Evolutionary conservation across 2,888 invertebrate species (phyloP).

Genomic region (Seira ritae): DNA sequence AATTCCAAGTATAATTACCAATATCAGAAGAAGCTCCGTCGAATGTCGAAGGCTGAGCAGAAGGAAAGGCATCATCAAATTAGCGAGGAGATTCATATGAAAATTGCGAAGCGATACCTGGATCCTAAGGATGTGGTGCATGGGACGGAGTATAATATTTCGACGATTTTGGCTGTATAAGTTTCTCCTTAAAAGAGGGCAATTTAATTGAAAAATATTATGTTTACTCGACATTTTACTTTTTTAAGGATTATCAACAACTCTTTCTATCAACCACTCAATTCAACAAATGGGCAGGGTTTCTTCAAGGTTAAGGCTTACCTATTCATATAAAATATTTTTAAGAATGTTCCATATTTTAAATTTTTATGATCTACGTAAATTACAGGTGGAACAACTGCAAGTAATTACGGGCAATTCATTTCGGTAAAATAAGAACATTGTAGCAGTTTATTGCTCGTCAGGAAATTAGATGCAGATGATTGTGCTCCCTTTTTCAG

Average conservation of each 20-base stretch:
- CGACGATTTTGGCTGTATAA: conserved; percentile 33
- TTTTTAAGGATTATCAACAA: conserved; percentile 58
- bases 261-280: conserved; percentile 40
- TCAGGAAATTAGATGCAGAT: too few species aligned
- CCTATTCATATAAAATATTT: too few species aligned
- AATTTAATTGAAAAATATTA: too few species aligned
- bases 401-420: conserved; percentile 55
- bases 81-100: neutral
- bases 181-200: too few species aligned
- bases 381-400: conserved; percentile 56
- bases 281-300: conserved; percentile 54
- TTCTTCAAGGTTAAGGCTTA: too few species aligned
- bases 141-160: conserved; percentile 54
- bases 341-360: too few species aligned
- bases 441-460: too few species aligned
- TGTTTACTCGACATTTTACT: too few species aligned
- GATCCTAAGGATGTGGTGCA: conserved; percentile 29
- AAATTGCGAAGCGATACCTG: conserved; percentile 19
- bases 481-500: too few species aligned
- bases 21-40: neutral
- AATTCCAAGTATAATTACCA: neutral
- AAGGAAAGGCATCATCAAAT: conserved; percentile 8
- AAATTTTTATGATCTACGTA: too few species aligned
- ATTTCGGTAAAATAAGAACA: too few species aligned
- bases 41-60: conserved; percentile 17